phyloP scores from a whole-genome alignment of 2,888 invertebrate genomes.

The Petrophora chlorosata region DNA sequence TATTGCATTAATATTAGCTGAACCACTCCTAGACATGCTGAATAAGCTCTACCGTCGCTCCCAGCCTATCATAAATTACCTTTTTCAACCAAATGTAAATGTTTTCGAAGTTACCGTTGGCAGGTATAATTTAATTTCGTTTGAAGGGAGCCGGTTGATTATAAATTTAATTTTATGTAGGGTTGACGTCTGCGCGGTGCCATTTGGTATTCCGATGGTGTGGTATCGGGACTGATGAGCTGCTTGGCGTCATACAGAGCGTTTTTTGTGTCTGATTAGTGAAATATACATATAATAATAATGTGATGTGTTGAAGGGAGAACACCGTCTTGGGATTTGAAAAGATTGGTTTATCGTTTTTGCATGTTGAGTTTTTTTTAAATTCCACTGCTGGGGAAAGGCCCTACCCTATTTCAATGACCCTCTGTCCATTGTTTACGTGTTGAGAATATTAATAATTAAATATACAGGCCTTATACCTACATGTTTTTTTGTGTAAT shows the following conservation, averaged over 20 bases:
- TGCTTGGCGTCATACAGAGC: constrained; percentile 53
- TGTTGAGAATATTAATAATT: too few relatives aligned
- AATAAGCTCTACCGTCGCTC: constrained; percentile 5
- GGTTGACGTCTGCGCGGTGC: constrained; percentile 59
- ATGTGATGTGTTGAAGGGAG: neutral
- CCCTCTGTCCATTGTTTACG: too few relatives aligned
- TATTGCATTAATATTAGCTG: too few relatives aligned
- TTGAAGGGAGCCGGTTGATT: constrained; percentile 73
- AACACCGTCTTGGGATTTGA: too few relatives aligned
- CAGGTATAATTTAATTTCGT: constrained; percentile 79
- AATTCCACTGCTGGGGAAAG: too few relatives aligned
- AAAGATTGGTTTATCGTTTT: too few relatives aligned
- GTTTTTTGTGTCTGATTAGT: constrained; percentile 39
- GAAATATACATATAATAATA: constrained; percentile 21
- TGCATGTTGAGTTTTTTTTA: too few relatives aligned
- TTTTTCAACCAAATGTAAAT: constrained; percentile 72
- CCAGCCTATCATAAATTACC: constrained; percentile 20
- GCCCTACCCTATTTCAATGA: too few relatives aligned
- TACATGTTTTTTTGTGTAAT: too few relatives aligned
- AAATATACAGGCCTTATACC: too few relatives aligned
- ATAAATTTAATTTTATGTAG: constrained; percentile 79
- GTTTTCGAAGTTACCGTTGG: constrained; percentile 70
- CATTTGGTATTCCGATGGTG: constrained; percentile 71
- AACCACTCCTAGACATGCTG: too few relatives aligned
- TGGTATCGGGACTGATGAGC: constrained; percentile 67